These are phyloP conservation scores for Glyphotaelius pellucidus DNA, from an alignment of 2,888 invertebrate species.

Conservation along the genomic window DNA sequence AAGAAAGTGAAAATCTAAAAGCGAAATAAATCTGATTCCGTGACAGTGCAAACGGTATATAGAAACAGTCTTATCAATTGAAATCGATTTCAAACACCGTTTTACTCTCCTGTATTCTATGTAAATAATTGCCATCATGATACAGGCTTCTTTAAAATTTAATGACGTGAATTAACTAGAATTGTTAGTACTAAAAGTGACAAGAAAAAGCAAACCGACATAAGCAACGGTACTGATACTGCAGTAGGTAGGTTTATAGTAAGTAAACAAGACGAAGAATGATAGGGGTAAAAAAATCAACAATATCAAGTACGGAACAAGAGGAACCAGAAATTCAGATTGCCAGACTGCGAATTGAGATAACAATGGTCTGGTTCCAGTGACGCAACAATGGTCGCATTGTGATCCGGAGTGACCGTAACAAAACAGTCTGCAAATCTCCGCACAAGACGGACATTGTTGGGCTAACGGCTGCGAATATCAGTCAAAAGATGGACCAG, in stretches of 20 bases:
- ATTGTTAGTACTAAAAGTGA: neutral
- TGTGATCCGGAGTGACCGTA: constrained; percentile 52
- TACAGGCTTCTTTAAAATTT: no score
- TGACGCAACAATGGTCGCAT: constrained; percentile 36
- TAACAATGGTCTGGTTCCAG: constrained; percentile 9
- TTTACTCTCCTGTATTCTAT: no score
- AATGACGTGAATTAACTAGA: neutral
- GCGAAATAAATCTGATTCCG: neutral
- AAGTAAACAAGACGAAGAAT: neutral
- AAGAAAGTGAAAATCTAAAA: neutral
- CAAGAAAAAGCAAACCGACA: neutral
- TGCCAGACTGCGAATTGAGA: constrained; percentile 15
- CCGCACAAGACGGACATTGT: constrained; percentile 54
- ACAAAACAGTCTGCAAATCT: constrained; percentile 53
- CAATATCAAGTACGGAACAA: neutral
- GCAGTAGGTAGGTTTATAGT: neutral
- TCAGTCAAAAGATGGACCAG: constrained; percentile 34
- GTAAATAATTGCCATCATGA: no score
- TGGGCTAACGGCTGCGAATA: constrained; percentile 34
- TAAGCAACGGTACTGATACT: neutral
- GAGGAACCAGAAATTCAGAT: neutral
- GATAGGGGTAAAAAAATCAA: constrained; percentile 8
- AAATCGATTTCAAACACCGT: no score
- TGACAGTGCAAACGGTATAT: neutral
- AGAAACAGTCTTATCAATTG: neutral